Evolutionary conservation across 2,797 vertebrate species (phyloP), one percentile per base, ranked within the genome.

Genomic region (Helostoma temminkii): DNA sequence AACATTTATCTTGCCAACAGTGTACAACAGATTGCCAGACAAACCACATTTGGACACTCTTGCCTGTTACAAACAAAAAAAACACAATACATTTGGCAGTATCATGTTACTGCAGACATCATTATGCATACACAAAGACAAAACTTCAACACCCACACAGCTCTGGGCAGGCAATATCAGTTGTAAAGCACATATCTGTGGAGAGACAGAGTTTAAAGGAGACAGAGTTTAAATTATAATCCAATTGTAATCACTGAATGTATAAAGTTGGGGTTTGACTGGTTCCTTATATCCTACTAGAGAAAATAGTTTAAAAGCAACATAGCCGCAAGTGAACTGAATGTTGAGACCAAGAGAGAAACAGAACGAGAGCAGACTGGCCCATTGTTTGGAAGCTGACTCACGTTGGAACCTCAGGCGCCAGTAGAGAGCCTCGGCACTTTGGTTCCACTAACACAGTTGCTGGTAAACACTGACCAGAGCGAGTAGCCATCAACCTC

Each of bases 401-500:
- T 84, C 78, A 55, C 36, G 26, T 41, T 75, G 65, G 78, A 82
- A 82, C 82, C 80, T 84, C 76, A 79, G 84, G 83, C 72, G 59
- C 81, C 81, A 76, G 76, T 1, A 18, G 58, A 18, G 58, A 77
- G 80, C 61, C 75, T 76, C 74, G 18, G 67, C 65, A 69, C 75
- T 84, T 75, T 48, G 76, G 71, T 79, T 82, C 82, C 82, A 71
- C 66, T 78, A 83, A 83, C 76, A 86, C 76, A 79, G 82, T 78
- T 65, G 78, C 79, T 79, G 76, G 79, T 88, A 82, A 90, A 88
- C 86, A 87, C 68, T 83, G 86, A 78, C 78, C 81, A 72, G 73
- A 80, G 73, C 1, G 60, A 83, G 80, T 53, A 69, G 76, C 78
- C 76, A 81, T 84, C 62, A 67, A 80, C 85, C 82, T 88, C 77